phyloP scores from a whole-genome alignment of 2,797 vertebrate genomes.

The Lagocephalus sceleratus region DNA sequence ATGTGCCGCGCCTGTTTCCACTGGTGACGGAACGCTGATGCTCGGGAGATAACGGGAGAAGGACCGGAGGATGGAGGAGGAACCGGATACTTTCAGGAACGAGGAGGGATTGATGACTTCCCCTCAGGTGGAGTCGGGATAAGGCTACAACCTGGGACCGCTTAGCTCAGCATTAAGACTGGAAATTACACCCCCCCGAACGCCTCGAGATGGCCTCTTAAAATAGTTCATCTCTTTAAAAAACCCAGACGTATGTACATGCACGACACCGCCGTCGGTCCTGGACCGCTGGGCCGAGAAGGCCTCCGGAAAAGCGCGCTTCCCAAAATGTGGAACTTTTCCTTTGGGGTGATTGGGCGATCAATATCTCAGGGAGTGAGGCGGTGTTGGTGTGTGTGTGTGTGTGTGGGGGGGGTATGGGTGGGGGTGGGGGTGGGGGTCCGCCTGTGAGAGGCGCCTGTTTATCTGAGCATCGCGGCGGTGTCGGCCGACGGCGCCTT shows the following conservation, averaged over 20 bases:
- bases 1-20: conserved; percentile 37
- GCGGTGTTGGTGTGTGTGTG: conserved; percentile 7
- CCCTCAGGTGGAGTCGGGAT: conserved; percentile 6
- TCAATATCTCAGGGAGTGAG: conserved; percentile 27
- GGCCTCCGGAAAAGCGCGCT: neutral
- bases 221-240: no score
- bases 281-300: no score
- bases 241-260: no score
- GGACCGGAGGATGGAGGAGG: conserved; percentile 2
- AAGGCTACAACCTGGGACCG: neutral
- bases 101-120: neutral
- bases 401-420: no score
- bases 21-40: conserved; percentile 43
- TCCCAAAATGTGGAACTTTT: conserved; percentile 2
- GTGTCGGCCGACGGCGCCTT: conserved; percentile 44
- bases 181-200: neutral
- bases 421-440: no score
- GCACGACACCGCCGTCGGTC: neutral
- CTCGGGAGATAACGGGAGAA: conserved; percentile 44
- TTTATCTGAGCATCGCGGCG: no score
- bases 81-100: conserved; percentile 8
- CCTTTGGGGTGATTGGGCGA: conserved; percentile 17
- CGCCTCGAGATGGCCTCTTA: no score
- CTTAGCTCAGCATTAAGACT: conserved; percentile 1
- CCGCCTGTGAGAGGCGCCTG: no score